Evolutionary conservation across 2,888 invertebrate species (phyloP).

Genomic region (Margaritifera margaritifera): DNA sequence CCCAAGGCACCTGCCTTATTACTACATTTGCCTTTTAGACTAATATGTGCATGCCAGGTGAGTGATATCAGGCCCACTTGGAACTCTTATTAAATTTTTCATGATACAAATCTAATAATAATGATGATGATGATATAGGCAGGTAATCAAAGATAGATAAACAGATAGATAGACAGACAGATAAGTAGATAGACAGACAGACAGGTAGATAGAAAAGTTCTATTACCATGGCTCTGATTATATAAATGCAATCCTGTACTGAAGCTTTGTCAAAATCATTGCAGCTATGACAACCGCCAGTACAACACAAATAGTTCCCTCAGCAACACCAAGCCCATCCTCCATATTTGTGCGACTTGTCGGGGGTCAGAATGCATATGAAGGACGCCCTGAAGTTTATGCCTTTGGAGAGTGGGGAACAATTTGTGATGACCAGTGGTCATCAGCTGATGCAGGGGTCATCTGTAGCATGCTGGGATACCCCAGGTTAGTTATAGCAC

Average conservation of each 20-base stretch:
- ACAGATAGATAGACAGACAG: background rate
- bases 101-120: background rate
- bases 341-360: constrained; percentile 43
- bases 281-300: constrained; percentile 11
- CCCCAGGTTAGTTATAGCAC: constrained; percentile 17
- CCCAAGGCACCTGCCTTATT: no score
- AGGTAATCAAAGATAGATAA: background rate
- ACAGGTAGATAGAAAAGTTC: background rate
- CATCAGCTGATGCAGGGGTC: constrained; percentile 43
- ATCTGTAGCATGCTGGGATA: constrained; percentile 60
- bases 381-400: constrained; percentile 52
- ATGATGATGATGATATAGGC: background rate
- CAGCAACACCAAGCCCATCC: constrained; percentile 31
- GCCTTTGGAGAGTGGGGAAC: constrained; percentile 54
- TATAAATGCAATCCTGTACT: background rate
- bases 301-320: constrained; percentile 16
- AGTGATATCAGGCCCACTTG: no score
- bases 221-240: background rate
- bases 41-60: no score
- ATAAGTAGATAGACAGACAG: background rate
- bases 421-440: constrained; percentile 54
- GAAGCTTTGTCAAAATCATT: background rate
- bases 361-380: constrained; percentile 43
- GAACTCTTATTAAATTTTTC: no score
- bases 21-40: no score